Evolutionary conservation across 2,797 vertebrate species (phyloP).

Genomic region (Schizothorax lantsangensis): DNA sequence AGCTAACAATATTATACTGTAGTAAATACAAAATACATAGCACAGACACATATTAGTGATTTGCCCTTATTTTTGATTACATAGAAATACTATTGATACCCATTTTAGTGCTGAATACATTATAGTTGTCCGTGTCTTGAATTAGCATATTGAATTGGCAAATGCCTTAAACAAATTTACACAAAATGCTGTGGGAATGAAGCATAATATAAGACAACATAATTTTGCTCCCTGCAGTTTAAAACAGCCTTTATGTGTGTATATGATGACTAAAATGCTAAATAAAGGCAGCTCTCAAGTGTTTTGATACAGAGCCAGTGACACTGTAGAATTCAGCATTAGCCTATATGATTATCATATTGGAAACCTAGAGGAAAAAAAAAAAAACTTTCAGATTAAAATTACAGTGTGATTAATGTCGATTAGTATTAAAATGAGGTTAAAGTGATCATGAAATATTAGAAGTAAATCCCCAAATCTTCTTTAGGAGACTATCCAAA

Average conservation of each 20-base stretch:
- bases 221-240: background rate
- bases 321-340: background rate
- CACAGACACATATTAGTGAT: background rate
- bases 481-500: slow-evolving; percentile 15
- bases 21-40: background rate
- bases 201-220: background rate
- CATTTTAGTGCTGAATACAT: background rate
- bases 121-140: background rate
- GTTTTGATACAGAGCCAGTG: background rate
- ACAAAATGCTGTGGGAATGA: background rate
- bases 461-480: background rate
- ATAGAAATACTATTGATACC: background rate
- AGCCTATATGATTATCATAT: background rate
- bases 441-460: background rate
- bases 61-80: background rate
- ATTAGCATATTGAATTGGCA: background rate
- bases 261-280: background rate
- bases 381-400: background rate
- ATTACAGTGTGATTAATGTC: background rate
- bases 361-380: background rate
- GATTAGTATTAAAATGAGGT: background rate
- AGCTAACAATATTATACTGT: background rate
- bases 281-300: background rate
- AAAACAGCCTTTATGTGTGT: background rate
- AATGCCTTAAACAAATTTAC: background rate